These are phyloP conservation scores for Climacteris rufus DNA, from an alignment of 2,113 vertebrate genomes.

Conservation along the genomic window DNA sequence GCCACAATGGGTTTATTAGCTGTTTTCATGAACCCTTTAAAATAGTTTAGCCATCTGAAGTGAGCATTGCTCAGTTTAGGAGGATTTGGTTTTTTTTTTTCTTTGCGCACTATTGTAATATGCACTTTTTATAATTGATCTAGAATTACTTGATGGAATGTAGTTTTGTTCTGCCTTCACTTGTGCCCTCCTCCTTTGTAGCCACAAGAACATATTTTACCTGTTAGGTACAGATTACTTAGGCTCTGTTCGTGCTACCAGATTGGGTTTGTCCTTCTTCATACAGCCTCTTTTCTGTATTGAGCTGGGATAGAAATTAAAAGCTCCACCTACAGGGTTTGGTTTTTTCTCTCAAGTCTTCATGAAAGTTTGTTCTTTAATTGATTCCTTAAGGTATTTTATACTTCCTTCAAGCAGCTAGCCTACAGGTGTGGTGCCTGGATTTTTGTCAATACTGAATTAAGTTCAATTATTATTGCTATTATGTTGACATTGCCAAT, in stretches of 20 bases:
- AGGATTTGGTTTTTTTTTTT: fast-evolving
- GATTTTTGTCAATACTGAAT: not conserved
- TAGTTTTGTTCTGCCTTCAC: not conserved
- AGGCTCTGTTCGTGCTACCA: not conserved
- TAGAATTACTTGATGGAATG: not conserved
- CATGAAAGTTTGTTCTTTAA: not conserved
- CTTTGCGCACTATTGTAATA: not conserved
- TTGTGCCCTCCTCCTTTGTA: not conserved
- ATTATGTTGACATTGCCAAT: not conserved
- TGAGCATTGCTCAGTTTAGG: not conserved
- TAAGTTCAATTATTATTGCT: not conserved
- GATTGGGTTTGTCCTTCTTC: not conserved
- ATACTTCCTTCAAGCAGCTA: not conserved
- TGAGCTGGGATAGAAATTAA: not conserved
- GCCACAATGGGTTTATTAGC: not conserved
- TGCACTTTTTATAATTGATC: not conserved
- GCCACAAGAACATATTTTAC: not conserved
- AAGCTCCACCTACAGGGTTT: not conserved
- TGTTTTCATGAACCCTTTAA: not conserved
- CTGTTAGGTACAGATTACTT: not conserved
- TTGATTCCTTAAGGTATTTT: not conserved
- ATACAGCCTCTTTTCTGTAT: not conserved
- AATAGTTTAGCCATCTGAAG: not conserved
- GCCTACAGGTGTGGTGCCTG: not conserved
- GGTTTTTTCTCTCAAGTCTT: not conserved